A percentile compares a stretch with the other conserved stretches of the same genome.
Conservation (phyloP, 2,797 vertebrate genomes). For the Liparis tanakae region DNA sequence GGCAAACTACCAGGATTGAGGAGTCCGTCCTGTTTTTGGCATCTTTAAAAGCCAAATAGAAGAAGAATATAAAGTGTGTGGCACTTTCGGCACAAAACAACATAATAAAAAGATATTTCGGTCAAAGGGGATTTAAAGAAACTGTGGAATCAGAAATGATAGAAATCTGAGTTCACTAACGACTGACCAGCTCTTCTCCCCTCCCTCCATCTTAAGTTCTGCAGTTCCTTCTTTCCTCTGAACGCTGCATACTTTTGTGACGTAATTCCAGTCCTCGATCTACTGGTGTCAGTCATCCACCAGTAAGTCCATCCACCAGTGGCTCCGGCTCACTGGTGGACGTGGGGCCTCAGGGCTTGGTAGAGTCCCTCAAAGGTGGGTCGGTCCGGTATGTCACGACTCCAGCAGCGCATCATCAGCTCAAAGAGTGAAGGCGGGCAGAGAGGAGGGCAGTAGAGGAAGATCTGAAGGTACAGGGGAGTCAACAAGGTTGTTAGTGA, state of each 20-base stretch:
- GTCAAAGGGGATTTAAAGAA: conserved; percentile 25
- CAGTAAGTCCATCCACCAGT: conserved; percentile 41
- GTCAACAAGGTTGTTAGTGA: background rate
- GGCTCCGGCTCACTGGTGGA: conserved; percentile 70
- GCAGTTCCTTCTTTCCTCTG: conserved; percentile 2
- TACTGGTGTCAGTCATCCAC: conserved; percentile 27
- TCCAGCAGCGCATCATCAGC: conserved; percentile 90
- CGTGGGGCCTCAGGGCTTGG: conserved; percentile 87
- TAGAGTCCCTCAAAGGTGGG: conserved; percentile 85
- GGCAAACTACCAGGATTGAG: conserved; percentile 35
- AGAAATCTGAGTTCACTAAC: conserved; percentile 27
- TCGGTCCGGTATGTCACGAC: conserved; percentile 84
- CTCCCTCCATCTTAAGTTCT: background rate
- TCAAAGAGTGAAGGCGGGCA: conserved; percentile 87
- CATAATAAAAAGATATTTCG: conserved; percentile 44
- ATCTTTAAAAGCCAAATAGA: conserved; percentile 27
- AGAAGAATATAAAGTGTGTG: conserved; percentile 30
- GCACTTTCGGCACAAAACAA: conserved; percentile 41
- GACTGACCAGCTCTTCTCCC: conserved; percentile 12
- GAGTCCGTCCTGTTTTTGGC: conserved; percentile 49
- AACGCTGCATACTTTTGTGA: background rate
- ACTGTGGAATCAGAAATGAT: conserved; percentile 25
- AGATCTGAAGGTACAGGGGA: conserved; percentile 73
- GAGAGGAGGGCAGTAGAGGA: conserved; percentile 85
- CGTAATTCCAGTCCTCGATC: conserved; percentile 9